Evolutionary conservation across 2,888 invertebrate species (phyloP), one percentile per base, ranked within the genome.

Genomic region (Ophion costatus): DNA sequence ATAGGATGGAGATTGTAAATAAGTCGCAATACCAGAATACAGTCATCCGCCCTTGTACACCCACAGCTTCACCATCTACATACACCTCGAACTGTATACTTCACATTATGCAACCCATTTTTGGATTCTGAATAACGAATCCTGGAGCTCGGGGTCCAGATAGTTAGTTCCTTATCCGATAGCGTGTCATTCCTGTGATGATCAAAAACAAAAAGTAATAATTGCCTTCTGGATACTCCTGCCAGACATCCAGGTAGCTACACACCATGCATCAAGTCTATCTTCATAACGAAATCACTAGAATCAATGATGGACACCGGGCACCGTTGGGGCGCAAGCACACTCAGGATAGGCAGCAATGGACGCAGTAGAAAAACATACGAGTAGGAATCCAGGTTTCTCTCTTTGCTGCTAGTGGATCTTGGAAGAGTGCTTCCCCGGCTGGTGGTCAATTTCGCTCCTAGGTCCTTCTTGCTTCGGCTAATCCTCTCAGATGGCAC

Each of bases 1-100:
- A 89, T 86, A 86, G 77, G 82, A 88, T 88, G 86, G 88, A 88
- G 87, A 79, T 87, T 88, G 87, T 82, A 88, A 89, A 88, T 89
- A 85, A 88, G 86, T 82, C 74, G 79, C 79, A 84, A 80, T 29
- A 61, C 75, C 57, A 75, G 88, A 88, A 88, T 88, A 89, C 85
- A 88, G 17, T 24, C 11, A 42, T 56, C 81, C 81, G 67, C 77
- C 59, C 56, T 85, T 85, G n/a, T 57, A 57, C 5, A 57, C 57
- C 22, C 29, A 56, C 63, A 0, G 70, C 64, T 63, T 71, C 24
- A 56, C 20, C 20, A 14, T n/a, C 38, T 3, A 45, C 9, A 70
- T 9, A 29, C 29, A 29, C 29, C 29, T 63, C 17, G 3, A 64
- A 51, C 20, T 29, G 14, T 61, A 51, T 59, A 33, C 61, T 51